phyloP scores from a whole-genome alignment of 1,140 invertebrate species.

The Periplaneta americana region DNA sequence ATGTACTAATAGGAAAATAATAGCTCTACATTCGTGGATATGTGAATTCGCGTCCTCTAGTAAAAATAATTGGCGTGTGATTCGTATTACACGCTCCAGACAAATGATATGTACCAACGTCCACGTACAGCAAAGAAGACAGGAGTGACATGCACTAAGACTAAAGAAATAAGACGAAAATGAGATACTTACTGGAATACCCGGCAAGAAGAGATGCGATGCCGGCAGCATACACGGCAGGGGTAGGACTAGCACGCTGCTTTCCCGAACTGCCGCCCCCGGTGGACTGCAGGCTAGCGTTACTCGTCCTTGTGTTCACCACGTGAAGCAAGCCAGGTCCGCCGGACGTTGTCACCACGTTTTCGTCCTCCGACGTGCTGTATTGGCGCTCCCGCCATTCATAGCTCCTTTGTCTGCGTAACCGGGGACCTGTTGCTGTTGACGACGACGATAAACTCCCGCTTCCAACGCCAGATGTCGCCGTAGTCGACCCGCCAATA shows the following conservation, averaged over 20 bases:
- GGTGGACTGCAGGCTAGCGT: not conserved
- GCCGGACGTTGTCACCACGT: not conserved
- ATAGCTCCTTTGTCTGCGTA: constrained; percentile 17
- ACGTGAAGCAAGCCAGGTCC: not conserved
- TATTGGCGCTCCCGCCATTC: constrained; percentile 20
- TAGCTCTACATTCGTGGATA: too few relatives aligned
- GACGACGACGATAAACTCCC: not conserved
- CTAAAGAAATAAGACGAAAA: not conserved
- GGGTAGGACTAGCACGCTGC: constrained; percentile 11
- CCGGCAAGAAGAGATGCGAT: constrained; percentile 24
- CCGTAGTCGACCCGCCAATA: not conserved
- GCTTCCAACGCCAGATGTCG: not conserved
- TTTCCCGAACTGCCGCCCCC: not conserved
- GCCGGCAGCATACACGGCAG: constrained; percentile 24
- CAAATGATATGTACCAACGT: too few relatives aligned
- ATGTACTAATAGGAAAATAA: too few relatives aligned
- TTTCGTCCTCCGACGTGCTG: constrained; percentile 19
- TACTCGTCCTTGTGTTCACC: not conserved
- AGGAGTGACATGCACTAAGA: too few relatives aligned
- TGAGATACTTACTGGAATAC: constrained; percentile 24
- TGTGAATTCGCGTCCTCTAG: too few relatives aligned
- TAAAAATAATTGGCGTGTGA: too few relatives aligned
- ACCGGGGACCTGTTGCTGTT: constrained; percentile 14
- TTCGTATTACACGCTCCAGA: too few relatives aligned
- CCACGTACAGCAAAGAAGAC: too few relatives aligned